phyloP scores from a whole-genome alignment of 2,797 vertebrate genomes.

The Octomys mimax region DNA sequence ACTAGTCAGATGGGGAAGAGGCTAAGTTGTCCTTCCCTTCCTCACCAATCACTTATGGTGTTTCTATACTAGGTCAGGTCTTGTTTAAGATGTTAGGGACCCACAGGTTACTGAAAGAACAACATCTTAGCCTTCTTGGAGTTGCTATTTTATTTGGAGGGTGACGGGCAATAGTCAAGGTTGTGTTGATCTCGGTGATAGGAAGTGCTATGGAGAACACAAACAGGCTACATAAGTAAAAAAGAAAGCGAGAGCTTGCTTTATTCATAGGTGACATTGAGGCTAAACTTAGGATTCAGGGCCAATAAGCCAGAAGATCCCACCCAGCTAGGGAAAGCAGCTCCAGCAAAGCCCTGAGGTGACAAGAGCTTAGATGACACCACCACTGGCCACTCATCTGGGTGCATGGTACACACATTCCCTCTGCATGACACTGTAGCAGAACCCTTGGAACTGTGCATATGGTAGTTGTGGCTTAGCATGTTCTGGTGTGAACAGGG shows the following conservation, averaged over 20 bases:
- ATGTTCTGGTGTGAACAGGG: neutral
- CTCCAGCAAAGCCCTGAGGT: neutral
- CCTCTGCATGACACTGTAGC: neutral
- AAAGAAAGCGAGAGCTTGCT: neutral
- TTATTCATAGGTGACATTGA: constrained; percentile 7
- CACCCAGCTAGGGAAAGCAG: neutral
- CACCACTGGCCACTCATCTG: neutral
- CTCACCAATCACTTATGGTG: neutral
- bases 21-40: neutral
- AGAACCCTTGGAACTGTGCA: neutral
- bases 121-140: neutral
- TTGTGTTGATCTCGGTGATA: neutral
- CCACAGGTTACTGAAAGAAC: neutral
- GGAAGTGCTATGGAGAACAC: neutral
- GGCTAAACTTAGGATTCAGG: neutral
- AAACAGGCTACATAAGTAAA: neutral
- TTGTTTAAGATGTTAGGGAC: neutral
- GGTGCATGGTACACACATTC: neutral
- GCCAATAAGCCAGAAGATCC: neutral
- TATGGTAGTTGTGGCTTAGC: neutral
- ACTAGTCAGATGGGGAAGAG: neutral
- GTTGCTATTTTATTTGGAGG: neutral
- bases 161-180: neutral
- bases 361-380: neutral
- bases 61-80: neutral